A percentile compares a stretch with the other conserved stretches of the same genome.
phyloP scores from a whole-genome alignment of 2,888 invertebrate species.

The Sinhomidia bicolor region DNA sequence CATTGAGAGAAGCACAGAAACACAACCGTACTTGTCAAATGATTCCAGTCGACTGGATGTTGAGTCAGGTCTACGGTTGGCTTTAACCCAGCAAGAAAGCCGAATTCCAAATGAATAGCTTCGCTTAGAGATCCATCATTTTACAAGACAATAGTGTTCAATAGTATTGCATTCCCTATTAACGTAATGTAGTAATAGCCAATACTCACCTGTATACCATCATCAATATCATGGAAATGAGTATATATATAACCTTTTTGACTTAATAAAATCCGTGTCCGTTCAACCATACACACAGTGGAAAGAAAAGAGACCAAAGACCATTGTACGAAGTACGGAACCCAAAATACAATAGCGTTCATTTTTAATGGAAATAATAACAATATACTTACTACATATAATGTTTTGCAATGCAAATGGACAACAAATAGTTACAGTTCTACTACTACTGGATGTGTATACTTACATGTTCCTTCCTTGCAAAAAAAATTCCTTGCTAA shows the following conservation, averaged over 20 bases:
- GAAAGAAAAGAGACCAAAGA: background rate
- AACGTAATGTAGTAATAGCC: background rate
- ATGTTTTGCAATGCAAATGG: slow-evolving; percentile 38
- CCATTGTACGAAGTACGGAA: background rate
- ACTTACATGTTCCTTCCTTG: slow-evolving; percentile 38
- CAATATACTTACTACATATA: too few species aligned
- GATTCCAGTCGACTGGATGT: slow-evolving; percentile 72
- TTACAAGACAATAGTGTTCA: background rate
- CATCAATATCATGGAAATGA: background rate
- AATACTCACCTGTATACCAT: background rate
- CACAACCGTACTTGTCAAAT: slow-evolving; percentile 57
- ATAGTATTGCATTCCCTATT: background rate
- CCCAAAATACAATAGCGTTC: background rate
- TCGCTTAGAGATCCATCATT: background rate
- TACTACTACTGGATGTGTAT: background rate
- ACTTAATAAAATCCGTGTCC: background rate
- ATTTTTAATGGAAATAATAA: slow-evolving; percentile 3
- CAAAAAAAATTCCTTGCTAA: background rate
- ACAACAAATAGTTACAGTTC: background rate
- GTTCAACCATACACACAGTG: background rate
- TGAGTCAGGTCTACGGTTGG: slow-evolving; percentile 60
- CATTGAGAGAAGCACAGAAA: slow-evolving; percentile 8
- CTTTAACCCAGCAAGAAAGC: slow-evolving; percentile 56
- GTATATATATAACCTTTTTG: background rate
- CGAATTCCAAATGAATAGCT: slow-evolving; percentile 22